Base-by-base conservation (phyloP, 2,113 vertebrate genomes). In the Donacobius atricapilla region DNA sequence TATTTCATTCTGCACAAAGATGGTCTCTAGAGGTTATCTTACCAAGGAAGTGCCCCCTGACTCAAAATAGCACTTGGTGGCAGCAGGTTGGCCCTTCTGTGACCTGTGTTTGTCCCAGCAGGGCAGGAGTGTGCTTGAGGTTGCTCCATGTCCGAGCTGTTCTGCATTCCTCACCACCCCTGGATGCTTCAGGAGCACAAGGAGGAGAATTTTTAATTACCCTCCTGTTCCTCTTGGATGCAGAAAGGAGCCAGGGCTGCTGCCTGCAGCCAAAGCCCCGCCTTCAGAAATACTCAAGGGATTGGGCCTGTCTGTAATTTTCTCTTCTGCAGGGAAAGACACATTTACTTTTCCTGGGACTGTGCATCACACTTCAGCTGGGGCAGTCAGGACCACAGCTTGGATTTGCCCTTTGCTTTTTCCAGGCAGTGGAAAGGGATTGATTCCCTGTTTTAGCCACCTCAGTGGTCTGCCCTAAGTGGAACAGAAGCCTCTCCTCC, bases 61-160 rank as follows among this genome's bases (percentile, higher is more conserved):
- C 31, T 44, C n/a, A 35, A 45, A 91, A 18, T 1, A 83, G 20
- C 18, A 3, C 28, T 48, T 48, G 35, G 17, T 23, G 50, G 64
- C 39, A 65, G 22, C 31, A 73, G 23, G 7, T 15, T 51, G 11
- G 70, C 33, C 58, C 21, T 35, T 63, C 45, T 63, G 56, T 30
- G 54, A 15, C 25, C 25, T 45, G 4, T 33, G 39, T 68, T 64
- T 45, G 11, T 19, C 27, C 2, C 1, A 75, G 51, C 56, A 37
- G 51, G 39, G 35, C 48, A 65, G 40, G n/a, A 60, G 19, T 5
- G 13, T 33, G 16, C 21, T 23, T 19, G 63, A 68, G 53, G 45
- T 4, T 77, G 40, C 31, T 39, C 12, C 3, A 1, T 2, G 5
- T 15, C 25, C 0, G 0, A 71, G 64, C 51, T 83, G 58, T 54